phyloP scores from a whole-genome alignment of 2,888 invertebrate species.

The Aphodius granarius region DNA sequence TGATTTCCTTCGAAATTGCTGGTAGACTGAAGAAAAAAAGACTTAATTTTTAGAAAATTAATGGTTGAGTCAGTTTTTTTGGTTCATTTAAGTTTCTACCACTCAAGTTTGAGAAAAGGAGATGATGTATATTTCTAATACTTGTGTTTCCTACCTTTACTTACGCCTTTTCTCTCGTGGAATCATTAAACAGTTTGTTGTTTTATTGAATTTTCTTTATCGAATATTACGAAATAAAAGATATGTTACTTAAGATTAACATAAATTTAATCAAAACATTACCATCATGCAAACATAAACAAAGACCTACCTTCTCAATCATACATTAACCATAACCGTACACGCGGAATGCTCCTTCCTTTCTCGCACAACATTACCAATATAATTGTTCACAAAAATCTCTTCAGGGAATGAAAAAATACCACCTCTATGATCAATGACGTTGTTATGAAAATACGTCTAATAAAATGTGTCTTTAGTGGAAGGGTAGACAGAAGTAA shows the following conservation, averaged over 20 bases:
- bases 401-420: background rate
- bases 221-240: no score
- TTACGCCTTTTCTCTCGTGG: no score
- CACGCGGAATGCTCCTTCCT: background rate
- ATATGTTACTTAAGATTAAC: no score
- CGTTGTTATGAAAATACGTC: background rate
- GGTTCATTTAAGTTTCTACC: no score
- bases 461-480: background rate
- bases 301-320: background rate
- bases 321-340: background rate
- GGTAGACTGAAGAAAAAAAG: background rate
- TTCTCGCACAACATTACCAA: background rate
- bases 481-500: background rate
- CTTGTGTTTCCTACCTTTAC: no score
- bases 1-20: conserved; percentile 38
- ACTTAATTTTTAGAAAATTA: background rate
- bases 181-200: no score
- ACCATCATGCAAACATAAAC: background rate
- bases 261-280: background rate
- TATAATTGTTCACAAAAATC: background rate
- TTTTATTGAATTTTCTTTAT: no score
- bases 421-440: background rate
- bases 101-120: no score
- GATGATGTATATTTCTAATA: no score
- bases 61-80: no score